Evolutionary conservation across 1,140 invertebrate species (phyloP).

Genomic region (Spodoptera litura): DNA sequence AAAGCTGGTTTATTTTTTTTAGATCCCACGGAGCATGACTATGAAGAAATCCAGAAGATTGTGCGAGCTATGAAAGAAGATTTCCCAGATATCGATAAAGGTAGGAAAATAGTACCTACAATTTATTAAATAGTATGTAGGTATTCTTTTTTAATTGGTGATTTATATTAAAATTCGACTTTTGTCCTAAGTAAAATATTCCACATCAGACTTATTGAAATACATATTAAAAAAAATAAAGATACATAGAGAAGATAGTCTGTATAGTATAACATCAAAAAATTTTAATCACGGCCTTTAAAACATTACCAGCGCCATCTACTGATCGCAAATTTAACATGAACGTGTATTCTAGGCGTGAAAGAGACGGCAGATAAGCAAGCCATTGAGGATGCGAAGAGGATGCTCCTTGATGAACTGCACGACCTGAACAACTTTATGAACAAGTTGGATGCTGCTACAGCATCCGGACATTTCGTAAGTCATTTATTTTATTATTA

Average conservation of each 20-base stretch:
- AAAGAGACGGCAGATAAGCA: slow-evolving; percentile 60
- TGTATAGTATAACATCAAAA: too few relatives aligned
- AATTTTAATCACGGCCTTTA: too few relatives aligned
- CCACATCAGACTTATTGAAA: too few relatives aligned
- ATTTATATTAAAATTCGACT: too few relatives aligned
- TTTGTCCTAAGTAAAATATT: too few relatives aligned
- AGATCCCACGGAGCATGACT: slow-evolving; percentile 65
- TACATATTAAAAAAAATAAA: too few relatives aligned
- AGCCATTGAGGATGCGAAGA: slow-evolving; percentile 58
- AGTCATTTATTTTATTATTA: slow-evolving; percentile 27
- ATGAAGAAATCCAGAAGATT: slow-evolving; percentile 57
- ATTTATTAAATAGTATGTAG: too few relatives aligned
- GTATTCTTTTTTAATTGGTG: too few relatives aligned
- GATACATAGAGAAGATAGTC: too few relatives aligned
- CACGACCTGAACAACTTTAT: slow-evolving; percentile 67
- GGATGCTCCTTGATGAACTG: slow-evolving; percentile 68
- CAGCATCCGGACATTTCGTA: slow-evolving; percentile 56
- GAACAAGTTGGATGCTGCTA: slow-evolving; percentile 51
- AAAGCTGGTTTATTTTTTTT: too few relatives aligned
- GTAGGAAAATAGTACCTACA: slow-evolving; percentile 47
- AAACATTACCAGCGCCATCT: not conserved
- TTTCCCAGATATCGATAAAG: slow-evolving; percentile 62
- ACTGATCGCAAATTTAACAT: not conserved
- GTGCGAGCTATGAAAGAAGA: slow-evolving; percentile 58
- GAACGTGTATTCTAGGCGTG: slow-evolving; percentile 55